Percentiles rank a stretch among this genome's conserved stretches.
phyloP scores from a whole-genome alignment of 1,140 invertebrate genomes.

The Procambarus virginalis region DNA sequence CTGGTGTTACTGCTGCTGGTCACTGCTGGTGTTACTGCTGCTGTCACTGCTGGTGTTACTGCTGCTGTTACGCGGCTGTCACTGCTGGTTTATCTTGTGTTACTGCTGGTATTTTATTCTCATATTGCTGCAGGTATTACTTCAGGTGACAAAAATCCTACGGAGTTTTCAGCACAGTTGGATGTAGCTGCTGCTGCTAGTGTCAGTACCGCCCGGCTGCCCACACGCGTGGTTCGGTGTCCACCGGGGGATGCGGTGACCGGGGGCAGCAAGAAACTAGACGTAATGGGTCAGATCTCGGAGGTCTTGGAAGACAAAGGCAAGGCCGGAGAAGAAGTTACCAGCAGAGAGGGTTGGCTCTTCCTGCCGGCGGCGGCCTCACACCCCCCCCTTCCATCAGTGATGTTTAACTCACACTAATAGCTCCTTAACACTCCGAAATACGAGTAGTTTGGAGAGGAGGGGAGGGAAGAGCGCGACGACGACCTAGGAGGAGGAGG shows the following conservation, averaged over 20 bases:
- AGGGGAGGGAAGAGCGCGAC: background rate
- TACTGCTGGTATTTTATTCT: background rate
- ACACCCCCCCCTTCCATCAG: too few species aligned
- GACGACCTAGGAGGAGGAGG: background rate
- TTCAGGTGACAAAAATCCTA: background rate
- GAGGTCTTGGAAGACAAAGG: too few species aligned
- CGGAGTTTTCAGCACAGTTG: background rate
- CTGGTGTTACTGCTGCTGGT: background rate
- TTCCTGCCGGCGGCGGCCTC: too few species aligned
- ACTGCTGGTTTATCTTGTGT: background rate
- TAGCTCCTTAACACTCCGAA: background rate
- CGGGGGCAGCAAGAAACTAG: too few species aligned
- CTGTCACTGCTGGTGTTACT: conserved; percentile 1
- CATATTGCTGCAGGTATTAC: background rate
- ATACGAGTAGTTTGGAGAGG: background rate
- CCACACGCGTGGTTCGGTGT: background rate
- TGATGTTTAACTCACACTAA: too few species aligned
- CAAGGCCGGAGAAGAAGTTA: too few species aligned
- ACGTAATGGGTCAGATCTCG: too few species aligned
- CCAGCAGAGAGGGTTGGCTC: too few species aligned
- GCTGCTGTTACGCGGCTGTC: background rate
- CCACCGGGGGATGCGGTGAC: background rate
- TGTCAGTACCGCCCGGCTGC: background rate
- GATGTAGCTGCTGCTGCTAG: background rate
- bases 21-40: conserved; percentile 2